A percentile compares a stretch with the other conserved stretches of the same genome.
phyloP scores from a whole-genome alignment of 2,888 invertebrate genomes.

The Elegia similella region DNA sequence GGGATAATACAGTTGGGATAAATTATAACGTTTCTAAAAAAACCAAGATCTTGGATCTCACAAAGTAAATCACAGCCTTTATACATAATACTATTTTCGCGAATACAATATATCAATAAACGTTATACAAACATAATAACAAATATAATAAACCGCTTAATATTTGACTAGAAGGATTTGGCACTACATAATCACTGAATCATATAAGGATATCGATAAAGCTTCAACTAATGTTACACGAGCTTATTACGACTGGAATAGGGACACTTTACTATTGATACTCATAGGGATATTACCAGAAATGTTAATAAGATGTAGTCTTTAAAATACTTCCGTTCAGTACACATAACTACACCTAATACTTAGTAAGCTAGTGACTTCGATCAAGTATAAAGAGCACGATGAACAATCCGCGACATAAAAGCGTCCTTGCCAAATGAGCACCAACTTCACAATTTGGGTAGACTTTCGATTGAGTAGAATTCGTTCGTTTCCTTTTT shows the following conservation, averaged over 20 bases:
- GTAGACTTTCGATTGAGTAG: no score
- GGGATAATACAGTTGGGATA: not conserved
- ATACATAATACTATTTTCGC: slow-evolving; percentile 50
- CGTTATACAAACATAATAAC: slow-evolving; percentile 34
- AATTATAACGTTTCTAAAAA: slow-evolving; percentile 27
- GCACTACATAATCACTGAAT: slow-evolving; percentile 48
- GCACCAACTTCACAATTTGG: no score
- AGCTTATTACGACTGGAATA: not conserved
- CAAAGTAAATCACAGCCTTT: slow-evolving; percentile 77
- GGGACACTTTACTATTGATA: slow-evolving; percentile 22
- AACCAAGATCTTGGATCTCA: slow-evolving; percentile 60
- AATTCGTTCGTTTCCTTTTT: no score
- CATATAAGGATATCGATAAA: slow-evolving; percentile 27
- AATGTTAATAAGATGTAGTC: slow-evolving; percentile 28
- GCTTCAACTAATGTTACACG: slow-evolving; percentile 14
- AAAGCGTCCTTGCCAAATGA: no score
- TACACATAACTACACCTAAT: slow-evolving; percentile 63
- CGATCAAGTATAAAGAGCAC: no score
- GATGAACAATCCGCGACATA: no score
- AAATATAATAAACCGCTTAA: slow-evolving; percentile 33
- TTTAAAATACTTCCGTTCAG: slow-evolving; percentile 36
- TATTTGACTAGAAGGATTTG: slow-evolving; percentile 49
- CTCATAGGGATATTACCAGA: slow-evolving; percentile 23
- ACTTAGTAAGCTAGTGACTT: slow-evolving; percentile 63
- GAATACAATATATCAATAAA: slow-evolving; percentile 25